Evolutionary conservation across 2,888 invertebrate genomes (phyloP).

Genomic region (Laspeyria flexula): DNA sequence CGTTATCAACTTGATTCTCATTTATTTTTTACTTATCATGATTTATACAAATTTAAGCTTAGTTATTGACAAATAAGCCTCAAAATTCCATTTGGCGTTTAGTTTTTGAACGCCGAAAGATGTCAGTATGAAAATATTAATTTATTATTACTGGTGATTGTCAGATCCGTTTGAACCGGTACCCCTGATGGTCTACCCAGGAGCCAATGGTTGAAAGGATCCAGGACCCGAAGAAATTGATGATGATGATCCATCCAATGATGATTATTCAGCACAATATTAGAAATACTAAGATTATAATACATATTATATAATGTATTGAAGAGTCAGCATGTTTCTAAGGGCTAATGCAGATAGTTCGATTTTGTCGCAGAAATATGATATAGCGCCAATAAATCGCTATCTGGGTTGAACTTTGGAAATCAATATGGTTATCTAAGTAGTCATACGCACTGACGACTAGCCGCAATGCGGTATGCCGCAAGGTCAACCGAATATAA

Average conservation of each 20-base stretch:
- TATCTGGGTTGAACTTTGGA: not conserved
- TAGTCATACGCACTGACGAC: not conserved
- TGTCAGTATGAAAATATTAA: conserved; percentile 36
- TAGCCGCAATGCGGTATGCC: not conserved
- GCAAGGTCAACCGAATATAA: not conserved
- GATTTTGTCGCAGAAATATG: not conserved
- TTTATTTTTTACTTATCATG: not conserved
- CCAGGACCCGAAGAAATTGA: conserved; percentile 44
- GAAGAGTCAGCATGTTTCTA: not conserved
- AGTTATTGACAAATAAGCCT: not conserved
- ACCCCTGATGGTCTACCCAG: conserved; percentile 36
- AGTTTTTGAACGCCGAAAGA: not conserved
- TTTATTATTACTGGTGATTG: conserved; percentile 41
- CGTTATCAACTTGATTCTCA: not conserved
- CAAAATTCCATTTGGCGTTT: not conserved
- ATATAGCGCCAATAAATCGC: not conserved
- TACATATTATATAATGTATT: not conserved
- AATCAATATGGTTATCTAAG: not conserved
- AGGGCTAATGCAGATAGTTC: not conserved
- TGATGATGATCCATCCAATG: conserved; percentile 28
- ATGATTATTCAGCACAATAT: conserved; percentile 1
- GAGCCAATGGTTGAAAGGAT: conserved; percentile 39
- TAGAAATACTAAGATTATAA: conserved; percentile 2
- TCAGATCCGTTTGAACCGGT: conserved; percentile 44
- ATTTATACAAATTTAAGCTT: not conserved